Evolutionary conservation across 2,888 invertebrate species (phyloP).

Genomic region (Agrochola lota): DNA sequence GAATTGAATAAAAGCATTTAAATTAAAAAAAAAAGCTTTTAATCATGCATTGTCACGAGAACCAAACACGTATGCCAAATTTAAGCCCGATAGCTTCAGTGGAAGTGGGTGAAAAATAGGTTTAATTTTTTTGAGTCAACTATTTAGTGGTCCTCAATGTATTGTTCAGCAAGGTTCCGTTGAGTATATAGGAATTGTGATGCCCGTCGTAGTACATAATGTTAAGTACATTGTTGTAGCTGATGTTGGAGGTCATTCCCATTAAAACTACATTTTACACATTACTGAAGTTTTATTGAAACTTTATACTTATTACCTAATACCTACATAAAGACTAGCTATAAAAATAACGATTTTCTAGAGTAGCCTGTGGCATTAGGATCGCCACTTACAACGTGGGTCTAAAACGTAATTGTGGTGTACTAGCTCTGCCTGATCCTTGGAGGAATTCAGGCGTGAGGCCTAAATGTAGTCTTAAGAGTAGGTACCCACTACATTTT

Average conservation of each 20-base stretch:
- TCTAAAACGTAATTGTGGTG: not conserved
- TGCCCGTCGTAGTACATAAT: conserved; percentile 75
- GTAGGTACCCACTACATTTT: not conserved
- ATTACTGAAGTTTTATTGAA: conserved; percentile 73
- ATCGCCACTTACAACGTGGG: not conserved
- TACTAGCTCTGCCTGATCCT: not conserved
- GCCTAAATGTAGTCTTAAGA: not conserved
- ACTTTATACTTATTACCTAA: conserved; percentile 6
- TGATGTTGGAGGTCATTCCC: conserved; percentile 87
- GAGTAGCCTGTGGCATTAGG: not conserved
- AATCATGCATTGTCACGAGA: too few relatives aligned
- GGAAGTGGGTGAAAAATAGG: too few relatives aligned
- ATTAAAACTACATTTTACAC: conserved; percentile 90
- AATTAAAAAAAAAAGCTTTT: too few relatives aligned
- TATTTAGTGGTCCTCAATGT: conserved; percentile 17
- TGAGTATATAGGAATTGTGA: conserved; percentile 70
- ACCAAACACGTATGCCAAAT: too few relatives aligned
- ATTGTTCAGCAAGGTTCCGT: conserved; percentile 33
- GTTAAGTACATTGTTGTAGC: conserved; percentile 79
- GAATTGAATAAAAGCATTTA: too few relatives aligned
- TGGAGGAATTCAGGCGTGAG: too few relatives aligned
- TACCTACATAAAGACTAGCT: not conserved
- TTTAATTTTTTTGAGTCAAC: conserved; percentile 10
- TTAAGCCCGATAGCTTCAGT: too few relatives aligned
- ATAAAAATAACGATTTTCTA: conserved; percentile 9